Base-by-base conservation (phyloP, 2,888 invertebrate genomes). In the Pyrocoelia pectoralis region DNA sequence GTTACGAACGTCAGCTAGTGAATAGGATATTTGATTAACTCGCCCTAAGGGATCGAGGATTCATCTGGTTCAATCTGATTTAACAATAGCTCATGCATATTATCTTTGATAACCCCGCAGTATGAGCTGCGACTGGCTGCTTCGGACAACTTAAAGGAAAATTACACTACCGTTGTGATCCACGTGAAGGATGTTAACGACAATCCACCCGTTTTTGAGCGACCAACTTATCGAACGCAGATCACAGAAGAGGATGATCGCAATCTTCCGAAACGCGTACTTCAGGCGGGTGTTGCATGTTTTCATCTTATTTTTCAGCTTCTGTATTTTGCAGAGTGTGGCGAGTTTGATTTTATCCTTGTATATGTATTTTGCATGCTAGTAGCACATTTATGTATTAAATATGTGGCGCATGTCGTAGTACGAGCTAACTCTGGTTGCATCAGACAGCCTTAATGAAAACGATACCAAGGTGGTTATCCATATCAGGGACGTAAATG, bases 161-260 rank as follows among this genome's bases (percentile, higher is more conserved):
- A 97, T 87, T 94, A 94, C 85, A 97, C 97, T 43, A 96, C 94
- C 40, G 97, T 97, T 71, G 95, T 97, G 78, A 97, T 97, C 78
- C 94, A 96, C 83, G 95, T 97, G 75, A 97, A 95, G 84, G 97
- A 98, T 82, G 96, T 97, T 72, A 98, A 98, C 83, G 98, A 98
- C 86, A 98, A 98, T 85, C 94, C 97, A 46, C 98, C 98, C 1
- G 94, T 95, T 73, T 98, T 98, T 83, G 95, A 95, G 83, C 85
- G 95, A 71, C 95, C 96, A 55, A 95, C 94, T 60, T 97, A 96
- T 85, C 89, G 95, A 78, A 95, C 96, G 54, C 95, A 96, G 84
- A 96, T 97, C 83, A 96, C 95, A 43, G 96, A 96, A 83, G 96
- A 96, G 83, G 96, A 96, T 80, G 95, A 96, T 85, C 88, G 95